Evolutionary conservation across 1,140 invertebrate genomes (phyloP), one percentile per base, ranked within the genome.

Genomic region (Mya arenaria): DNA sequence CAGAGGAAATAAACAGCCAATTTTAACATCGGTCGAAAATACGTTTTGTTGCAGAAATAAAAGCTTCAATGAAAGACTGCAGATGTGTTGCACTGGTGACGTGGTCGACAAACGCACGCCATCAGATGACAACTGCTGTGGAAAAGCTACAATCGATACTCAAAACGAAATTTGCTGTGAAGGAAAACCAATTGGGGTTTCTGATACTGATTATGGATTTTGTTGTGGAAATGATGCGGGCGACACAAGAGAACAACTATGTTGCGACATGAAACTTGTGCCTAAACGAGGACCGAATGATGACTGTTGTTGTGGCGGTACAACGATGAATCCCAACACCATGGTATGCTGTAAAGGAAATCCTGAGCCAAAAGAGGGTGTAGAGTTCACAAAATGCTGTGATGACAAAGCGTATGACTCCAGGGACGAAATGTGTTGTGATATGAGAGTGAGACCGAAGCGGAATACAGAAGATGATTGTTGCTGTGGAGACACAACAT

Each of bases 331-430:
- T 28, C 15, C 23, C 19, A 25, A 23, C 8, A 62, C 34, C 28
- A 15, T 62, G 41, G 41, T 74, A 4, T 74, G 72, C 25, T 74
- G 72, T 62, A 13, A 25, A 28, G 72, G 72, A 1, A 62, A 62
- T 6, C 63, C 75, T 13, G 17, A 66, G 36, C 34, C 19, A 25
- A 30, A 55, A 17, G 60, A 66, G 17, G 74, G 62, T 6, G 32
- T 55, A n/a, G 74, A 1, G 55, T 78, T 48, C 30, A 66, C 74
- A 36, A 48, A 52, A 66, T 78, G 74, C 56, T 78, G 74, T 63
- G 39, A 19, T 15, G 0, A 8, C 4, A 55, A 56, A 10, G 68
- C 62, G 52, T 78, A 34, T 32, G 74, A 78, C 34, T 55, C 74
- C 19, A 28, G 36, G 3, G 37, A 13, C 0, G 28, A 65, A 65